A percentile compares a stretch with the other conserved stretches of the same genome.
Conservation (phyloP, 2,113 vertebrate genomes). For the Motacilla tschutschensis region DNA sequence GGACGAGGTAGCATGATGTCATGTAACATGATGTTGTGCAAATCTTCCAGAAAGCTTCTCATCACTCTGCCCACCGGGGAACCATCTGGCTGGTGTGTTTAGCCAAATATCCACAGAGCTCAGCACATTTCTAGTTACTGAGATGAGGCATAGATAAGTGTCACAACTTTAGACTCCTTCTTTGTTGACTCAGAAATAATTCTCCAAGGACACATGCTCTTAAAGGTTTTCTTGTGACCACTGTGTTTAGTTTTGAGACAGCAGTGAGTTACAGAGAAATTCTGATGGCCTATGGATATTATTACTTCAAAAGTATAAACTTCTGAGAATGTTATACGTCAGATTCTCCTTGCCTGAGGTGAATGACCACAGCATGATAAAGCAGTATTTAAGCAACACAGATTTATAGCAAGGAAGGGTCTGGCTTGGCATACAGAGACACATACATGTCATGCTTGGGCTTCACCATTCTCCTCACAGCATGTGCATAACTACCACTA, state of each 20-base stretch:
- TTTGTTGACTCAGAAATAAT: slow-evolving; percentile 38
- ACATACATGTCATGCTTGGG: not conserved
- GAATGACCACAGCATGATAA: not conserved
- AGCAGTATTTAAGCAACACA: not conserved
- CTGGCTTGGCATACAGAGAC: not conserved
- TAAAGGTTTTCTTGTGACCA: not conserved
- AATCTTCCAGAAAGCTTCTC: slow-evolving; percentile 59
- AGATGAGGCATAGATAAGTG: slow-evolving; percentile 34
- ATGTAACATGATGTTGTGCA: slow-evolving; percentile 65
- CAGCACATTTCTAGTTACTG: slow-evolving; percentile 33
- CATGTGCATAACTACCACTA: not conserved
- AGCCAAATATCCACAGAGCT: slow-evolving; percentile 39
- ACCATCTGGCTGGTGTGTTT: slow-evolving; percentile 53
- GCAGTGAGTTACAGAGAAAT: not conserved
- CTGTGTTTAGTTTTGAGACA: not conserved
- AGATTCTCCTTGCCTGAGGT: not conserved
- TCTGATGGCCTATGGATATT: not conserved
- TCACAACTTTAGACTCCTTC: not conserved
- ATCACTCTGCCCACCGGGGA: not conserved
- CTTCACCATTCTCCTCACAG: not conserved
- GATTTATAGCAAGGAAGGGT: not conserved
- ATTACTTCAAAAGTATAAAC: not conserved
- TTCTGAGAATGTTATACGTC: not conserved
- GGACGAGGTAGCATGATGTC: slow-evolving; percentile 64
- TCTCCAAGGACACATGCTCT: not conserved